Base-by-base conservation (phyloP, 1,140 invertebrate genomes). In the Drosophila kohkoa region DNA sequence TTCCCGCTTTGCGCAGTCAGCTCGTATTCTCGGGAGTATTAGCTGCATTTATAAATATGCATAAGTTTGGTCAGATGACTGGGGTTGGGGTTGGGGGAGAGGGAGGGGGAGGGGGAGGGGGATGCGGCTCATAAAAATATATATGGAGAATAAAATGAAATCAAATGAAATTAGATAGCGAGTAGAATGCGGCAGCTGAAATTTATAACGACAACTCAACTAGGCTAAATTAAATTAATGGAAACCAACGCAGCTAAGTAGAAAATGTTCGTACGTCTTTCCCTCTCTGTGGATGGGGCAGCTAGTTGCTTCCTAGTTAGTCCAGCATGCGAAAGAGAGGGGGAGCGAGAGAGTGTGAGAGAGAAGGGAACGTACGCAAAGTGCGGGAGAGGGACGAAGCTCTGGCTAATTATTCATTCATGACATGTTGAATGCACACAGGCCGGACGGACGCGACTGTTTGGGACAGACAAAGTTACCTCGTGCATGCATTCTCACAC, bases 381-480 rank as follows among this genome's bases (percentile, higher is more conserved):
- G 49, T 3, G 25, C 41, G 11, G 48, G 41, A 57, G 66, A 38
- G 48, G 46, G 48, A 55, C 38, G 68, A 60, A 72, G 70, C 75
- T 35, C 64, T 89, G 85, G 85, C 83, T 88, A 88, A 88, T 88
- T 88, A 88, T 88, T 88, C 83, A 88, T 88, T 88, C 83, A 88
- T 89, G 83, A 88, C 83, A 88, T 88, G 83, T 88, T 88, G 83
- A 88, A 88, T 89, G 83, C 85, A 88, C 79, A 73, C 73, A 70
- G 45, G 30, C 45, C 58, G 54, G 60, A 62, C 58, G 49, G 41
- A 51, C 8, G 11, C 20, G 16, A 46, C 43, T 1, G 71, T 7
- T 25, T 45, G 64, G 74, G 46, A 43, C 57, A 20, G 32, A 43
- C 20, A 30, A 43, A 54, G 64, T 54, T 74, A 74, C 71, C 55